Evolutionary conservation across 64 coral and sea anemone species (phyloP).

Genomic region (Porites australiensis): DNA sequence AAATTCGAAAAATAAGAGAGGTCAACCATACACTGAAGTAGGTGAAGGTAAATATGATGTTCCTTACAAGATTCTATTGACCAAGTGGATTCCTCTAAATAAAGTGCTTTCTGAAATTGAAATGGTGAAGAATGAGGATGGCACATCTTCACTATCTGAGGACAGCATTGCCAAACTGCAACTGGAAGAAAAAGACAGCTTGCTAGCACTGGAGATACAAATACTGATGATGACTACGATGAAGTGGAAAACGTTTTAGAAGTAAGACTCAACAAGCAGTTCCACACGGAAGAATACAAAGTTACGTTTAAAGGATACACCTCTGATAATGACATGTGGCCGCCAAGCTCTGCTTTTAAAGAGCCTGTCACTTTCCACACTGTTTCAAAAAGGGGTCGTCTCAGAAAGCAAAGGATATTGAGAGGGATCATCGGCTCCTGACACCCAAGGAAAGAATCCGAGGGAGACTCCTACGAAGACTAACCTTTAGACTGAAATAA

Average conservation of each 20-base stretch:
- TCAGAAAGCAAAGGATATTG: background rate
- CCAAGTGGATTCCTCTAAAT: background rate
- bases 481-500: too few species aligned
- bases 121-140: background rate
- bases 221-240: background rate
- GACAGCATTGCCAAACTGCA: background rate
- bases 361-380: background rate
- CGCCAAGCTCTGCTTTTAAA: background rate
- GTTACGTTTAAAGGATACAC: background rate
- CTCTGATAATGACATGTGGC: background rate
- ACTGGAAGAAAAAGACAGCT: too few species aligned
- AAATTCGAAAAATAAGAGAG: background rate
- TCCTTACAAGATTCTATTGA: background rate
- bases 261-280: background rate
- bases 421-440: too few species aligned
- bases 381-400: background rate
- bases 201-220: too few species aligned
- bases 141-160: background rate
- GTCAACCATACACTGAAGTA: background rate
- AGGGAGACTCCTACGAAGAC: too few species aligned
- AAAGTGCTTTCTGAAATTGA: background rate
- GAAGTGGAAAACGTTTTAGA: background rate
- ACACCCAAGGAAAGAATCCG: too few species aligned
- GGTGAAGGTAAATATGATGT: background rate
- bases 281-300: background rate